A percentile compares a stretch with the other conserved stretches of the same genome.
Conservation (phyloP, 2,888 invertebrate species). For the Ceramica pisi region DNA sequence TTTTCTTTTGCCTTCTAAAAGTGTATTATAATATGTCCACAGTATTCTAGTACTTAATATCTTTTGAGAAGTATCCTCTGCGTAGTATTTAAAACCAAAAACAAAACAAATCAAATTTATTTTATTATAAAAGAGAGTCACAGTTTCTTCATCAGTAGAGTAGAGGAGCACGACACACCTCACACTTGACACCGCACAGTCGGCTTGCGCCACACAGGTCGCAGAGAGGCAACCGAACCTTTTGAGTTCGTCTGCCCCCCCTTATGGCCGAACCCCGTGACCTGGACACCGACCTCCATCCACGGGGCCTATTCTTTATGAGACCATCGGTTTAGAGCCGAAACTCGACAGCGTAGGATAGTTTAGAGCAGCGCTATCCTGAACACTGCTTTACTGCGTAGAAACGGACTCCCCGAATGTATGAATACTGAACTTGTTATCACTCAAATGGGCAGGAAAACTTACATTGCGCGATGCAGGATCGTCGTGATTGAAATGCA, state of each 20-base stretch:
- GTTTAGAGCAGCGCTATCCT: slow-evolving; percentile 19
- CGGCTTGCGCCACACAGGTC: slow-evolving; percentile 6
- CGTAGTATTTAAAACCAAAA: too few species aligned
- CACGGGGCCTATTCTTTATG: not conserved
- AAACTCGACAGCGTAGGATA: slow-evolving; percentile 25
- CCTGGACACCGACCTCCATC: not conserved
- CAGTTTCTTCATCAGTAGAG: slow-evolving; percentile 27
- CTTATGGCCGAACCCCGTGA: slow-evolving; percentile 10
- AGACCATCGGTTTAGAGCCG: slow-evolving; percentile 24
- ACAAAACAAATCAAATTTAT: not conserved
- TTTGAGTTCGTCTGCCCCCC: too few species aligned
- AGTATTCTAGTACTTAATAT: too few species aligned
- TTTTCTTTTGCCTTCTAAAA: too few species aligned
- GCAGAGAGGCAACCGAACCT: not conserved
- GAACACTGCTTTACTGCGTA: slow-evolving; percentile 28
- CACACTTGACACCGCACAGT: not conserved
- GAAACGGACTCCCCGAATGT: slow-evolving; percentile 33
- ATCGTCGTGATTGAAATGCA: not conserved
- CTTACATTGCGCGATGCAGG: slow-evolving; percentile 15
- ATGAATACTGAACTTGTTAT: not conserved
- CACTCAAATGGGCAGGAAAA: slow-evolving; percentile 1
- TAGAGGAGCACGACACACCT: slow-evolving; percentile 15
- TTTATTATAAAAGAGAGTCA: slow-evolving; percentile 34
- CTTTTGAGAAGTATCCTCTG: too few species aligned
- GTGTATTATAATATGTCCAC: too few species aligned